A percentile compares a stretch with the other conserved stretches of the same genome.
Conservation (phyloP, 1,140 invertebrate genomes). For the Metopolophium dirhodum region DNA sequence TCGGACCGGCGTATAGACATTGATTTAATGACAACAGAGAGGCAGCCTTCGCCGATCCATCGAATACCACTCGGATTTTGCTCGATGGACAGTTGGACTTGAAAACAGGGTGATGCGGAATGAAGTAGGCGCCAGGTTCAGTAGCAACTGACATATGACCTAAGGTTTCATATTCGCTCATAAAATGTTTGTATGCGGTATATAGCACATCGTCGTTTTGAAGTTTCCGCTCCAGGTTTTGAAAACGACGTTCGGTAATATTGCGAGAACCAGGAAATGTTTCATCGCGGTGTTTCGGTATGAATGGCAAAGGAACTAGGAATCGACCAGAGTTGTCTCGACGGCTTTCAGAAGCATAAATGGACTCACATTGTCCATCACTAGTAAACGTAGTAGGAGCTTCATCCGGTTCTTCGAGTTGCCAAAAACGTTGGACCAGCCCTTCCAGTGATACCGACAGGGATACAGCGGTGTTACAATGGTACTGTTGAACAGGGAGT, state of each 20-base stretch:
- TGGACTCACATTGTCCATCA: not conserved
- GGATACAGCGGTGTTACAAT: not conserved
- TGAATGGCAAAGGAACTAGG: not conserved
- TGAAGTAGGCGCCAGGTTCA: constrained; percentile 54
- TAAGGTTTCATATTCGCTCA: not conserved
- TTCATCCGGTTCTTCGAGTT: not conserved
- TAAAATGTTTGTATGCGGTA: not conserved
- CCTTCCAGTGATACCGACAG: not conserved
- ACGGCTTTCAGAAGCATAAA: not conserved
- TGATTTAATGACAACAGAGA: no score
- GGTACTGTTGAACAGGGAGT: not conserved
- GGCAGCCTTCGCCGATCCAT: no score
- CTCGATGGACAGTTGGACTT: constrained; percentile 59
- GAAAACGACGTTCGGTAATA: not conserved
- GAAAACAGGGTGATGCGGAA: constrained; percentile 61
- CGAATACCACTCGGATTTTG: no score
- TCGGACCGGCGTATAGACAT: no score
- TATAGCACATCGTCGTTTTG: not conserved
- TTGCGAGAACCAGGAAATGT: not conserved
- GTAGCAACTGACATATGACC: not conserved
- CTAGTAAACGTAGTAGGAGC: not conserved
- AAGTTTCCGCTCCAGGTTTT: not conserved
- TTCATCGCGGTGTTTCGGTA: not conserved
- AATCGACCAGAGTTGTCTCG: not conserved
- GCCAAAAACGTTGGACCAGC: not conserved